Base-by-base conservation (phyloP, 2,113 vertebrate species). In the Pogona vitticeps region DNA sequence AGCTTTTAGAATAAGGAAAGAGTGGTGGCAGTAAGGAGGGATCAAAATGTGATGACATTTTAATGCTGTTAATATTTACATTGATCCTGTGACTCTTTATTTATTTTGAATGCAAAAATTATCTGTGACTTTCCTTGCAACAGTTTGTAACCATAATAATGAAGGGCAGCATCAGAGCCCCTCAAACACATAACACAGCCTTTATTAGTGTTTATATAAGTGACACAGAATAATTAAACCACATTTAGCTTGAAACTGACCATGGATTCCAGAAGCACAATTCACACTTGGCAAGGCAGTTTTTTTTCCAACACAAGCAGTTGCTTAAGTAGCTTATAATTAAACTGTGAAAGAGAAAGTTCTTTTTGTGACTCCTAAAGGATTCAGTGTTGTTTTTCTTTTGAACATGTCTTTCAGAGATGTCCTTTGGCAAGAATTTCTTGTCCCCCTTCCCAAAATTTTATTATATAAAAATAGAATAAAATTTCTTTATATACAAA, bases 401-500 rank as follows among this genome's bases (percentile, higher is more conserved):
- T 92, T 90, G 72, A 93, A 94, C 94, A 93, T 96, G 94, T 95
- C n/a, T 63, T 81, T 81, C 59, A 96, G 95, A 96, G 95, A 94
- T 87, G 83, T 96, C 95, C 97, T 97, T 97, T 97, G 96, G 97
- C 96, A 97, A 95, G 90, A 97, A 95, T 94, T 95, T 93, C 89
- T 9, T 70, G 12, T 40, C 18, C n/a, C 73, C 31, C 31, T 76
- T 83, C 94, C 95, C 94, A 89, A 94, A 91, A 86, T 95, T 96
- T 95, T 96, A 96, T 96, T 95, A 95, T 97, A 97, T 96, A 97
- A 97, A 97, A 97, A 97, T 97, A 97, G 93, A 97, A 97, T 94
- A 91, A 93, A 94, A 96, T 97, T 95, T 96, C 94, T 93, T 95
- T 97, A 97, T 97, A 93, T 97, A 97, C 96, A 97, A 97, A 97